Evolutionary conservation across 2,113 vertebrate genomes (phyloP), one percentile per base, ranked within the genome.

Genomic region (Gallinago paraguaiae): DNA sequence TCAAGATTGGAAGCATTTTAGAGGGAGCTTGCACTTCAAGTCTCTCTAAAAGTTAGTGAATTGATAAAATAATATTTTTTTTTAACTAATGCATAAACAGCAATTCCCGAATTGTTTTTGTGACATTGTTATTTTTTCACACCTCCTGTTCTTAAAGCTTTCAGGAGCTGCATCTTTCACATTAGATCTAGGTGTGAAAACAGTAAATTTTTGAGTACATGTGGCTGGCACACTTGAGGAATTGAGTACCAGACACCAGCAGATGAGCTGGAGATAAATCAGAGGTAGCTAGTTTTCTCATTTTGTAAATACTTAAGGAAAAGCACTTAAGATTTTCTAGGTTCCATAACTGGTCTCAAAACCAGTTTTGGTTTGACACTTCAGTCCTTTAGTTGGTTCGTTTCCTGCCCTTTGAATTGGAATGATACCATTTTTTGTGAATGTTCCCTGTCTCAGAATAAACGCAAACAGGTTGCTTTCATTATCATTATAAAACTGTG

Each of bases 141-240:
- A 75, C 83, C 39, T 93, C 8, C 50, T 87, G 63, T 81, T 95
- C 61, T 87, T 71, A 54, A 67, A 80, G 22, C 85, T 76, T 93
- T 94, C 92, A 94, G 81, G 78, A 91, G 81, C 46, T 92, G 65
- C 45, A 74, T 76, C 46, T 91, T 88, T 88, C 79, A 57, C 50
- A 17, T 72, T 50, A 64, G 53, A 30, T 78, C 15, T 31, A 46
- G 75, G 71, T 65, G 35, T 92, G 67, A 90, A 95, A 96, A 24
- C 48, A 9, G 8, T 65, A 64, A 82, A 41, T 69, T 35, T 63
- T 48, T 0, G 1, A 71, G 48, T 60, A 37, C 17, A 1, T 27
- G 69, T 61, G 72, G 22, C 77, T 57, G 89, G 64, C n/a, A 53
- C 3, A 1, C 50, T 67, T 60, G 57, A 87, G 48, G 43, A 54